Percentiles rank a stretch among this genome's conserved stretches.
These are phyloP conservation scores for Volucella zonaria DNA, from an alignment of 2,888 invertebrate species.

Conservation along the genomic window DNA sequence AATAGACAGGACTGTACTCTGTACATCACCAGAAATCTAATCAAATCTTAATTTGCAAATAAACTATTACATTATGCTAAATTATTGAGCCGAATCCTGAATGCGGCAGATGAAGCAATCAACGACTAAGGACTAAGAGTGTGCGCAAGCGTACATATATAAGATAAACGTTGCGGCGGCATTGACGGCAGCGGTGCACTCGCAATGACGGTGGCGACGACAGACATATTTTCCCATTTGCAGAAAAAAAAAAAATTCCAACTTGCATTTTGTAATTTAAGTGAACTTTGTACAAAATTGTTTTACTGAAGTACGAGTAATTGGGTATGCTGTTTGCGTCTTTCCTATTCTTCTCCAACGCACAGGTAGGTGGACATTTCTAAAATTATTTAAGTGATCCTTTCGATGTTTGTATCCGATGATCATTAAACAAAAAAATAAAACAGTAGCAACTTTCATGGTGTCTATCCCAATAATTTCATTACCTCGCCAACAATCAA, in stretches of 20 bases:
- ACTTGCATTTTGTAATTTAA: slow-evolving; percentile 60
- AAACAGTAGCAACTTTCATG: slow-evolving; percentile 49
- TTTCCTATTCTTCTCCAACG: neutral
- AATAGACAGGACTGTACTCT: slow-evolving; percentile 14
- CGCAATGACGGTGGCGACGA: slow-evolving; percentile 1
- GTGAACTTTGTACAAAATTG: slow-evolving; percentile 43
- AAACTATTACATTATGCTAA: slow-evolving; percentile 66
- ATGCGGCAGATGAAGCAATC: slow-evolving; percentile 70
- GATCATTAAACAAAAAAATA: neutral
- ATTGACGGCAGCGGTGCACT: neutral
- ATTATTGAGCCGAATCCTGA: slow-evolving; percentile 69
- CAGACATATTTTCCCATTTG: slow-evolving; percentile 54
- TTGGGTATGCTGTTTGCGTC: slow-evolving; percentile 63
- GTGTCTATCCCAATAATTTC: too few relatives aligned
- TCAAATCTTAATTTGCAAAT: slow-evolving; percentile 71
- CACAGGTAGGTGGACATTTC: neutral
- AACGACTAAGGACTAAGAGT: slow-evolving; percentile 44
- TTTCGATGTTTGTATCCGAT: neutral
- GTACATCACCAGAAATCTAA: slow-evolving; percentile 55
- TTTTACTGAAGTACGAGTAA: slow-evolving; percentile 58
- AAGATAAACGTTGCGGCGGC: slow-evolving; percentile 29
- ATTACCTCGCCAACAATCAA: too few relatives aligned
- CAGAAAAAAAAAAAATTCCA: slow-evolving; percentile 65
- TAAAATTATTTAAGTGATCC: neutral
- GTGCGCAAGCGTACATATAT: slow-evolving; percentile 59